These are phyloP conservation scores for Cavia porcellus DNA, from an alignment of 2,113 vertebrate species.

Conservation along the genomic window DNA sequence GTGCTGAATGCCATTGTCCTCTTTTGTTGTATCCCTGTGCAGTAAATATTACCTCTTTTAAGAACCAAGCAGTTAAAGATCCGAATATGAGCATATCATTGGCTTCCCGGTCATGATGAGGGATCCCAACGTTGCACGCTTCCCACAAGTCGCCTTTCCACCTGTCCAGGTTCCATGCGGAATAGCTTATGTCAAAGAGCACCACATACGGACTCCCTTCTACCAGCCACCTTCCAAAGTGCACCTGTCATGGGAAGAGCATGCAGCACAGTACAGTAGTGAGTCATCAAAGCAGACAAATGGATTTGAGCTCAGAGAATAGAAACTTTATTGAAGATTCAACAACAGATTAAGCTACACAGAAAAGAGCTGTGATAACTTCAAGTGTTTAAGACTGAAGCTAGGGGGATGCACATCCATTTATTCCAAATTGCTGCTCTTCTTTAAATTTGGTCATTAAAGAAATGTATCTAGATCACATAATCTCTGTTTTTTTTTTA, in stretches of 20 bases:
- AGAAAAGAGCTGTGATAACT: not conserved
- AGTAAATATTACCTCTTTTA: conserved; percentile 93
- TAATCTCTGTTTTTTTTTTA: not conserved
- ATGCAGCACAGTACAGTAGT: not conserved
- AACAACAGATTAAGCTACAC: not conserved
- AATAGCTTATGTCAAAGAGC: conserved; percentile 94
- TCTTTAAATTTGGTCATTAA: not conserved
- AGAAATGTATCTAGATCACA: not conserved
- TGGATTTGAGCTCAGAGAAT: not conserved
- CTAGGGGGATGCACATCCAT: no score
- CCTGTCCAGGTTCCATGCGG: conserved; percentile 95
- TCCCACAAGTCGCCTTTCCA: conserved; percentile 98
- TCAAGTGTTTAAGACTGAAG: not conserved
- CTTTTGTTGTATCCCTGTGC: not conserved
- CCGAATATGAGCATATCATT: conserved; percentile 96
- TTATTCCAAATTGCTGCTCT: not conserved
- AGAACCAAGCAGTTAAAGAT: conserved; percentile 96
- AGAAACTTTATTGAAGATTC: not conserved
- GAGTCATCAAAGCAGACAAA: not conserved
- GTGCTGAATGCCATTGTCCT: not conserved
- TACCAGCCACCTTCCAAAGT: conserved; percentile 97
- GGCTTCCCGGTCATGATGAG: conserved; percentile 94
- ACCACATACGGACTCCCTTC: conserved; percentile 97
- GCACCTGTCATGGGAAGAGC: conserved; percentile 88
- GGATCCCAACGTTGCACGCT: conserved; percentile 93